Conservation (phyloP, 2,797 vertebrate species). For the Bothrops alternatus region DNA sequence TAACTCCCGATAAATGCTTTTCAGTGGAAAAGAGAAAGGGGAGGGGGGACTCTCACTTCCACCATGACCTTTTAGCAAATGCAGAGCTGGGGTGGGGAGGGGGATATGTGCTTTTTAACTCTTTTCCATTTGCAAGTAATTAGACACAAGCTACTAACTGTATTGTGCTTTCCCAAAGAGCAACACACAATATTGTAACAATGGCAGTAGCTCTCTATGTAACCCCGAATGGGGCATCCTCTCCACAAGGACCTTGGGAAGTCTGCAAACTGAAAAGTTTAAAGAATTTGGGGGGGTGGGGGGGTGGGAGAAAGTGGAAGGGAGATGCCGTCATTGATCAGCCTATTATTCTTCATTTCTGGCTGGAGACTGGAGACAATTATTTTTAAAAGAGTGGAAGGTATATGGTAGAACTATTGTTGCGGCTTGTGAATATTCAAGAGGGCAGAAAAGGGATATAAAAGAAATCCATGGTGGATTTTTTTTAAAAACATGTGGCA, state of each 20-base stretch:
- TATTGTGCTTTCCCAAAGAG: neutral
- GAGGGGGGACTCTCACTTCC: conserved; percentile 45
- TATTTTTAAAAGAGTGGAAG: neutral
- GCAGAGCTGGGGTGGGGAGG: conserved; percentile 28
- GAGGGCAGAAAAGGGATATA: neutral
- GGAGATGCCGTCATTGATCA: neutral
- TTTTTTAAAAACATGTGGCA: neutral
- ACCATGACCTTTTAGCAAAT: conserved; percentile 70
- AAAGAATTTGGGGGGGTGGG: neutral
- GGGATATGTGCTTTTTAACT: conserved; percentile 44
- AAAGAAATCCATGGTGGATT: neutral
- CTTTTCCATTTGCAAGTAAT: conserved; percentile 50
- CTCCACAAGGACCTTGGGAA: neutral
- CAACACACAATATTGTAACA: neutral
- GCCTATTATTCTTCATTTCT: neutral
- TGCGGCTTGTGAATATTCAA: neutral
- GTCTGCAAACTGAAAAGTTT: conserved; percentile 5
- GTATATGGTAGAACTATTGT: neutral
- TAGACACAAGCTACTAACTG: conserved; percentile 20
- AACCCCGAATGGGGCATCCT: too few species aligned
- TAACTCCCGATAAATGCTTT: conserved; percentile 56
- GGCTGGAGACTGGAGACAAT: neutral
- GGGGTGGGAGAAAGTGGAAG: too few species aligned
- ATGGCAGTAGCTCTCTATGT: too few species aligned
- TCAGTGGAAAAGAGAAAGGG: conserved; percentile 29